Evolutionary conservation across 2,888 invertebrate genomes (phyloP), one percentile per base, ranked within the genome.

Genomic region (Eristalinus sepulchralis): DNA sequence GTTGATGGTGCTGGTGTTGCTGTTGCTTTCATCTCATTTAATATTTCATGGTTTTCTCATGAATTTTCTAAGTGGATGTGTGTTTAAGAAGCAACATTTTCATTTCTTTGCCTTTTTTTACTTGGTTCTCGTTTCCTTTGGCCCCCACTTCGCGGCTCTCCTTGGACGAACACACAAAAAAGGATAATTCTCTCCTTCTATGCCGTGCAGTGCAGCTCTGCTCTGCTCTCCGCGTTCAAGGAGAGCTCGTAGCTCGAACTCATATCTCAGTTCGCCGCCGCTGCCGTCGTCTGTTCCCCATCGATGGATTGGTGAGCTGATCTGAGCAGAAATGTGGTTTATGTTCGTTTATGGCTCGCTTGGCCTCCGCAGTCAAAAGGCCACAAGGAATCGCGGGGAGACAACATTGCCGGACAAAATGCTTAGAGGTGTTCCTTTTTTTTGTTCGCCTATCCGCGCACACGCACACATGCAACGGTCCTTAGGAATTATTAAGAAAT

Each of bases 11-110:
- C 70, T 83, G 63, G 64, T 81, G 71, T 79, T 79, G 79, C 70
- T 76, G 78, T 66, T 79, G 73, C 76, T 76, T 79, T 83, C 87
- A 83, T 83, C 83, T 87, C 76, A 77, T 83, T 87, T 76, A 75
- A 87, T 87, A 87, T 87, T 87, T 87, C 83, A 87, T 87, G 87
- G 83, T 87, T 83, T 87, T 76, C 83, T 83, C 79, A 83, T 83
- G 78, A 86, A 86, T 75, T 86, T 66, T 79, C 75, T 75, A 83
- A 86, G 86, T 83, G 78, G 82, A 78, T 86, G 68, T 86, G 82
- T 78, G 70, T 82, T 82, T 70, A 77, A 78, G 83, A 83, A 78
- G 63, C 76, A 79, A 62, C 70, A 75, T 66, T 71, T 75, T 39
- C 4, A 27, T 77, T 80, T 24, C 57, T 70, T 59, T 62, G 59